Percentiles rank a stretch among this genome's conserved stretches.
Evolutionary conservation across 1,140 invertebrate genomes (phyloP).

Genomic region (Chironomus tepperi): DNA sequence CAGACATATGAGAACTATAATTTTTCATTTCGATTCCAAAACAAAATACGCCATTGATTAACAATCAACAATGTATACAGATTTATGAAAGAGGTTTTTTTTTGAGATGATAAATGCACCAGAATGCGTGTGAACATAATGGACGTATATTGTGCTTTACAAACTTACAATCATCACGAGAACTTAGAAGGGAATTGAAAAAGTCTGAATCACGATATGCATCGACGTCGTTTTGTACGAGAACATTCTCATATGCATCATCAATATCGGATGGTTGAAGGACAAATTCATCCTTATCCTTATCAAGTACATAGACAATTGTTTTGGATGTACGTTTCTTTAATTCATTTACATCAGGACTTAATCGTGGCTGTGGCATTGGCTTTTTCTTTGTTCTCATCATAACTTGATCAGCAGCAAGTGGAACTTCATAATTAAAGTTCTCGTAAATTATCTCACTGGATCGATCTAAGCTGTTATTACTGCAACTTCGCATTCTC

Average conservation of each 20-base stretch:
- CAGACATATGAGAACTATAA: background rate
- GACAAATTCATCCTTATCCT: slow-evolving; percentile 22
- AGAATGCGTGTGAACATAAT: background rate
- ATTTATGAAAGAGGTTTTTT: background rate
- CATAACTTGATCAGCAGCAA: background rate
- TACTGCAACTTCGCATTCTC: background rate
- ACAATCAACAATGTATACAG: background rate
- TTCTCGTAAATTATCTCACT: slow-evolving; percentile 4
- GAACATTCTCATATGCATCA: background rate
- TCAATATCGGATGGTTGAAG: background rate
- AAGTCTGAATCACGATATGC: background rate
- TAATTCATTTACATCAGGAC: background rate
- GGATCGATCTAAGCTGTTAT: slow-evolving; percentile 4
- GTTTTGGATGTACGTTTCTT: background rate
- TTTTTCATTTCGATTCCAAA: background rate
- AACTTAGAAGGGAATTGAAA: background rate
- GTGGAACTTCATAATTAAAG: slow-evolving; percentile 16
- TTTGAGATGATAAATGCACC: background rate
- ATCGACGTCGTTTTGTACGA: background rate
- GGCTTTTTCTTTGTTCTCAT: slow-evolving; percentile 22
- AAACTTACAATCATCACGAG: slow-evolving; percentile 1
- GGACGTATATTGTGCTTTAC: background rate
- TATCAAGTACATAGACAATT: slow-evolving; percentile 24
- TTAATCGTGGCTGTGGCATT: slow-evolving; percentile 19
- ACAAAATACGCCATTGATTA: background rate